Evolutionary conservation across 1,140 invertebrate species (phyloP).

Genomic region (Drosophila serrata): DNA sequence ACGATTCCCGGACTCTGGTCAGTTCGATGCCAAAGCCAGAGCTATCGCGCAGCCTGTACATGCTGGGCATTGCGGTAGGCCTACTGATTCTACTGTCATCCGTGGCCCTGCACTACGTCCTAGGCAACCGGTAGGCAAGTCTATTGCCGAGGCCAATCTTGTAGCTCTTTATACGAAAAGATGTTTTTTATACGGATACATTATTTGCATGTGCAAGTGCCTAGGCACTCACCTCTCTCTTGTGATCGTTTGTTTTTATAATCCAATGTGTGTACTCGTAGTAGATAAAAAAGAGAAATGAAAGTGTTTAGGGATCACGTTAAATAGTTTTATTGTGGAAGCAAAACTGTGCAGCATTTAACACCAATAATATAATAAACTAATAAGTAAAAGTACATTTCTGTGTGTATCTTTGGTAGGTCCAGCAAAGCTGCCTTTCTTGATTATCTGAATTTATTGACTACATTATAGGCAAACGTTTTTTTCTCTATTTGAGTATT

Average conservation of each 20-base stretch:
- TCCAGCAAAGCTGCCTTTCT: background rate
- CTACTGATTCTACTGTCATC: slow-evolving; percentile 72
- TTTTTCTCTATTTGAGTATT: slow-evolving; percentile 10
- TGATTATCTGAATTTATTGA: background rate
- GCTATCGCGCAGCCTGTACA: slow-evolving; percentile 73
- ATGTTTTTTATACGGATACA: slow-evolving; percentile 59
- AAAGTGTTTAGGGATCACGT: slow-evolving; percentile 70
- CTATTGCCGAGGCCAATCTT: slow-evolving; percentile 12
- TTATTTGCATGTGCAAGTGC: slow-evolving; percentile 59
- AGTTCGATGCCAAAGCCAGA: slow-evolving; percentile 75
- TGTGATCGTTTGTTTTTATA: slow-evolving; percentile 80
- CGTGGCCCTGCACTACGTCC: slow-evolving; percentile 65
- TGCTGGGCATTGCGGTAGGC: slow-evolving; percentile 76
- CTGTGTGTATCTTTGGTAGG: slow-evolving; percentile 33
- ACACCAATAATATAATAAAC: slow-evolving; percentile 59
- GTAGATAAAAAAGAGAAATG: slow-evolving; percentile 48
- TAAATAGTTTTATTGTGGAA: slow-evolving; percentile 78
- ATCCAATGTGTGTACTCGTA: slow-evolving; percentile 71
- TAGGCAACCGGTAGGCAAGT: slow-evolving; percentile 43
- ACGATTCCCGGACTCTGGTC: slow-evolving; percentile 27
- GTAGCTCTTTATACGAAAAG: slow-evolving; percentile 43
- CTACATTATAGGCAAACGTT: background rate
- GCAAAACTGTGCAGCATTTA: slow-evolving; percentile 77
- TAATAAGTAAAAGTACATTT: slow-evolving; percentile 42
- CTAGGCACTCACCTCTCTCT: slow-evolving; percentile 57